Base-by-base conservation (phyloP, 2,888 invertebrate genomes). In the Chrysodeixis includens region DNA sequence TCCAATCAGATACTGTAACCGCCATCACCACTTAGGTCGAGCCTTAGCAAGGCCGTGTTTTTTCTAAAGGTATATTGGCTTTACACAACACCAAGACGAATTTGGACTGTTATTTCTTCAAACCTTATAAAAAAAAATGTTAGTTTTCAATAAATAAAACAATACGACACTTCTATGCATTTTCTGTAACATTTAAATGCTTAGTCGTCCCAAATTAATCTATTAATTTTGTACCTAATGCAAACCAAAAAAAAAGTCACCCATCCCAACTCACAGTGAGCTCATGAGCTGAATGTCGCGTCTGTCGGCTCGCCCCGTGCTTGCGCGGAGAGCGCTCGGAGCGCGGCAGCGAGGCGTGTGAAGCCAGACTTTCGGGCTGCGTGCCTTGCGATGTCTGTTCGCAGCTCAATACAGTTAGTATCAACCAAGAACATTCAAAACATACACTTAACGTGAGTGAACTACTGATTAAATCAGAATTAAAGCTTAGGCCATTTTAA, bases 401-500 rank as follows among this genome's bases (percentile, higher is more conserved):
- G 46, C 46, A 49, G 46, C 46, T 49, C 46, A 49, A 49, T 49
- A 49, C 46, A 20, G 12, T 49, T 49, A 49, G 46, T 49, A 49
- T 49, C 7, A 49, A 49, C 20, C 10, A 49, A 49, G 46, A 49
- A 49, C 2, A 49, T 49, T 35, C 0, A 74, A 74, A 35, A 51
- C 22, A 54, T 56, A 57, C 16, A 74, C 57, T 69, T 57, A 44
- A 49, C 30, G 26, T 32, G 12, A n/a, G 32, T 18, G 46, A 20
- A 32, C 44, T 52, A 16, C 5, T 14, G 22, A 22, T 62, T 61
- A 61, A 74, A 61, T 14, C 18, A 59, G 22, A 56, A 30, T 44
- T 26, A 44, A 57, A 71, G 62, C 75, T 69, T 18, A 1, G 18
- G 57, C 54, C 62, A 62, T 54, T 20, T 60, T 74, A 49, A 18